Evolutionary conservation across 2,797 vertebrate genomes (phyloP), one percentile per base, ranked within the genome.

Genomic region (Tiaroga cobitis): DNA sequence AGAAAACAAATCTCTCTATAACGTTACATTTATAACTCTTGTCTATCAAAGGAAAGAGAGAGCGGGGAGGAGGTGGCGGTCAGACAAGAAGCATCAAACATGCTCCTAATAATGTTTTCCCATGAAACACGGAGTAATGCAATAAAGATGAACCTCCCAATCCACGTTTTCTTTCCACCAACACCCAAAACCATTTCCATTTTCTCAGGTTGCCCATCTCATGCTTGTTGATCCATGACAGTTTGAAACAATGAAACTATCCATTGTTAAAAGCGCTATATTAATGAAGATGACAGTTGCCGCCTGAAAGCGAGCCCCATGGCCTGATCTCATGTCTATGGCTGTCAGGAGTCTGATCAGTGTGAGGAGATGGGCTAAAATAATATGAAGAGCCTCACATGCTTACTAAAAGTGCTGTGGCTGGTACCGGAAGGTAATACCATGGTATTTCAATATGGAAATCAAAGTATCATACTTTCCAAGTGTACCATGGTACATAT

Each of bases 261-360:
- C n/a, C n/a, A n/a, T n/a, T n/a, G n/a, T n/a, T n/a, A n/a, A n/a
- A n/a, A n/a, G n/a, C n/a, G n/a, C n/a, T n/a, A n/a, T n/a, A n/a
- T n/a, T n/a, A n/a, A n/a, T n/a, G n/a, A n/a, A n/a, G n/a, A 85
- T 89, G 87, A 89, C 88, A 77, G 87, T 81, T 85, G 69, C 81
- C 82, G 69, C 81, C 82, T 75, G 54, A 86, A 65, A 84, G 85
- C 56, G 39, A 77, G 84, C 61, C 74, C 59, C 67, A 59, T 56
- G 39, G 75, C 68, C 80, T 85, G 85, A 89, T 88, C 85, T 82
- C 79, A 43, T 82, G 82, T 88, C 87, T 86, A 67, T 86, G 81
- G 82, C 81, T 85, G 76, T 83, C 86, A 72, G 78, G 15, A 56
- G 72, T 51, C 69, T 51, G 76, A 80, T 85, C 85, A 80, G 72